Conservation (phyloP, 1,140 invertebrate genomes). For the Megathymus violae region DNA sequence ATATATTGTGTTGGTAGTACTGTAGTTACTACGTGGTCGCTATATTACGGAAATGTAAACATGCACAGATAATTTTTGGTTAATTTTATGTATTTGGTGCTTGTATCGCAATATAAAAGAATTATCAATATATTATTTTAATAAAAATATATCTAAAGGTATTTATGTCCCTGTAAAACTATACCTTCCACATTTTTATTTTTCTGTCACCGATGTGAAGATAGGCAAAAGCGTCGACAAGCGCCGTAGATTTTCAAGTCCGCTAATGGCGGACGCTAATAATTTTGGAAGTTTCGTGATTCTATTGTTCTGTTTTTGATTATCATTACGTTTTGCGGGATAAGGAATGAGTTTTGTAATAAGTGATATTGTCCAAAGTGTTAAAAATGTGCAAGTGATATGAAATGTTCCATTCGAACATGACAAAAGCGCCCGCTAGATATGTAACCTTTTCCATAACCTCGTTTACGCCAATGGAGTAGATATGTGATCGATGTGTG, state of each 20-base stretch:
- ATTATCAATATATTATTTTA: conserved; percentile 40
- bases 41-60: conserved; percentile 79
- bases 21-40: conserved; percentile 80
- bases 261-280: conserved; percentile 84
- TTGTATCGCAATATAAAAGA: conserved; percentile 42
- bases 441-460: conserved; percentile 87
- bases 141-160: conserved; percentile 38
- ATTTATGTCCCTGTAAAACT: conserved; percentile 38
- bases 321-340: conserved; percentile 46
- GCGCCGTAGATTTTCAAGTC: conserved; percentile 78
- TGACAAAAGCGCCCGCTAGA: conserved; percentile 82
- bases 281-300: conserved; percentile 83
- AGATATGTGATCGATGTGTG: conserved; percentile 87
- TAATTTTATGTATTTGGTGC: conserved; percentile 56
- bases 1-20: conserved; percentile 61
- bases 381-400: conserved; percentile 75
- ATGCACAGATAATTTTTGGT: conserved; percentile 70
- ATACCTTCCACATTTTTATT: conserved; percentile 53
- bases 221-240: conserved; percentile 80
- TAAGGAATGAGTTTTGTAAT: conserved; percentile 67
- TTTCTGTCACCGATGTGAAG: conserved; percentile 77
- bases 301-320: conserved; percentile 80
- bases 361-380: conserved; percentile 68
- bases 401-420: conserved; percentile 79
- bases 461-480: conserved; percentile 88